Conservation (phyloP, 2,113 vertebrate species). For the Megaleporinus macrocephalus region DNA sequence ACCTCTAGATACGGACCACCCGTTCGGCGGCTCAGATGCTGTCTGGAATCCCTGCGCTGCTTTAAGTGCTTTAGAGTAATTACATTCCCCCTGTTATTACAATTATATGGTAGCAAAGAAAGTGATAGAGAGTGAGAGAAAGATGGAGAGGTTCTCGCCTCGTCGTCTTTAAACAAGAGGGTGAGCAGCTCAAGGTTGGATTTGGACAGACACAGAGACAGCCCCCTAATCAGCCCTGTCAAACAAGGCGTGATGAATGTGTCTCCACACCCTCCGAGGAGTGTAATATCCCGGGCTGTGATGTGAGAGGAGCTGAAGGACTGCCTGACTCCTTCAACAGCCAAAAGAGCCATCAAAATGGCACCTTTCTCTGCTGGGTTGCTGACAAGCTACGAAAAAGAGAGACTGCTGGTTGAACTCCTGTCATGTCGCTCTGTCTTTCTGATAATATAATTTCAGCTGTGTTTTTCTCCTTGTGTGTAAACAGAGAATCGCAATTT, state of each 20-base stretch:
- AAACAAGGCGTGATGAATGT: slow-evolving; percentile 76
- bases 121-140: slow-evolving; percentile 27
- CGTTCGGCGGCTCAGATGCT: slow-evolving; percentile 63
- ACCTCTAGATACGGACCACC: slow-evolving; percentile 68
- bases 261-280: slow-evolving; percentile 72
- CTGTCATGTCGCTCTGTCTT: not conserved
- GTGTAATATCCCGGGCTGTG: slow-evolving; percentile 73
- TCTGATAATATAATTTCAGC: not conserved
- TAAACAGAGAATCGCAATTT: not conserved
- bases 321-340: not conserved
- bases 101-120: slow-evolving; percentile 68
- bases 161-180: slow-evolving; percentile 67
- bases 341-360: slow-evolving; percentile 5
- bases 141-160: not conserved
- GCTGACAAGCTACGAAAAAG: not conserved
- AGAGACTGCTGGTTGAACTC: not conserved
- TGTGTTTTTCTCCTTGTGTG: not conserved
- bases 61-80: slow-evolving; percentile 5
- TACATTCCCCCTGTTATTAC: slow-evolving; percentile 63
- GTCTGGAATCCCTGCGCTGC: slow-evolving; percentile 66
- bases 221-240: slow-evolving; percentile 79
- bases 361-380: not conserved
- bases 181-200: slow-evolving; percentile 68
- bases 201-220: slow-evolving; percentile 72
- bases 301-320: slow-evolving; percentile 46